Evolutionary conservation across 2,888 invertebrate genomes (phyloP).

Genomic region (Acleris emargana): DNA sequence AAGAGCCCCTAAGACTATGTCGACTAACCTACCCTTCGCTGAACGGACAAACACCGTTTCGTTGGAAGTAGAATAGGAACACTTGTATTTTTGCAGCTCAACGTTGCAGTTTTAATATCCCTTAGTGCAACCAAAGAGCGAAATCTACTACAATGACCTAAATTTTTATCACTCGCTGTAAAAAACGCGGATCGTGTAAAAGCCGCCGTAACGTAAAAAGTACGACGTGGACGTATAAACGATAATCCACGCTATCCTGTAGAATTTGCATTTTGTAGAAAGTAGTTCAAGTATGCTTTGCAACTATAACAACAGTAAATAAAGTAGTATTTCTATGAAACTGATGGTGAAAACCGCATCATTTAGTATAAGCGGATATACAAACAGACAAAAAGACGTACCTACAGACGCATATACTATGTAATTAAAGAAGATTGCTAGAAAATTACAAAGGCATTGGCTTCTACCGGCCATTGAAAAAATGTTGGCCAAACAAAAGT

Average conservation of each 20-base stretch:
- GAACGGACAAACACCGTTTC: neutral
- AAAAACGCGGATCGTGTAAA: constrained; percentile 6
- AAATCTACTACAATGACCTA: constrained; percentile 22
- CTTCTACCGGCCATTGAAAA: too few relatives aligned
- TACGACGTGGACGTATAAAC: constrained; percentile 14
- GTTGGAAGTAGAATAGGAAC: constrained; percentile 2
- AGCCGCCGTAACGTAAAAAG: constrained; percentile 4
- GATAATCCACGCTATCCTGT: constrained; percentile 7
- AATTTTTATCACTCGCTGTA: constrained; percentile 19
- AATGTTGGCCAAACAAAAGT: too few relatives aligned
- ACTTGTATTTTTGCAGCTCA: constrained; percentile 14
- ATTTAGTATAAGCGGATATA: too few relatives aligned
- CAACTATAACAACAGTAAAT: too few relatives aligned
- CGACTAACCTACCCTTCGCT: too few relatives aligned
- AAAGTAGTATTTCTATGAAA: too few relatives aligned
- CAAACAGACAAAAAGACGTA: too few relatives aligned
- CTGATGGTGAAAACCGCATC: too few relatives aligned
- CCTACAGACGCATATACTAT: too few relatives aligned
- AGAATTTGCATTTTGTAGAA: constrained; percentile 3
- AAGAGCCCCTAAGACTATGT: too few relatives aligned
- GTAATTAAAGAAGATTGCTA: too few relatives aligned
- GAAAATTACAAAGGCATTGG: too few relatives aligned
- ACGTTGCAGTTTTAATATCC: constrained; percentile 16
- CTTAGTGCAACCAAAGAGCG: constrained; percentile 15
- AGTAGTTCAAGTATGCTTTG: neutral